Evolutionary conservation across 2,113 vertebrate species (phyloP).

Genomic region (Gasterosteus aculeatus): DNA sequence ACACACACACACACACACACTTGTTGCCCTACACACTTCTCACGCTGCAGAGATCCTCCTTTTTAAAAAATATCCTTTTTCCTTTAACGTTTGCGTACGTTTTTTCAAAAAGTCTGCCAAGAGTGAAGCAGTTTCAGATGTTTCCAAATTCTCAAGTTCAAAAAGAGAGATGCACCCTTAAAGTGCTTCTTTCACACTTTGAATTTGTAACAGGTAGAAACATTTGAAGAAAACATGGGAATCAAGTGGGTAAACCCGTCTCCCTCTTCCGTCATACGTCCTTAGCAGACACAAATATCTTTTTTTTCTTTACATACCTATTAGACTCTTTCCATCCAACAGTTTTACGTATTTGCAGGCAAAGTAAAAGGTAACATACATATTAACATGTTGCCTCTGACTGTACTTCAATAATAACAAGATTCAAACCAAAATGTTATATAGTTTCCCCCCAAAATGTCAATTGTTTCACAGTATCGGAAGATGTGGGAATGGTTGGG

Average conservation of each 20-base stretch:
- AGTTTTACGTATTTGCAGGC: too few relatives aligned
- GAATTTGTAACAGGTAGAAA: not conserved
- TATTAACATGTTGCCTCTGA: not conserved
- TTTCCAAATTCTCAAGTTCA: conserved; percentile 14
- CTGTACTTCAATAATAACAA: not conserved
- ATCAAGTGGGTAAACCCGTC: not conserved
- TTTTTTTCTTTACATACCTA: not conserved
- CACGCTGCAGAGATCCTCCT: conserved; percentile 12
- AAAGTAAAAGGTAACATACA: not conserved
- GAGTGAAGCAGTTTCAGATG: conserved; percentile 25
- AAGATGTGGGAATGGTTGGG: not conserved
- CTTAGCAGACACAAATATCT: not conserved
- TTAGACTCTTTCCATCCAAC: not conserved
- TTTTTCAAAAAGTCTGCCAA: conserved; percentile 33
- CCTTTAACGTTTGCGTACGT: conserved; percentile 26
- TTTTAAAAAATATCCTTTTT: conserved; percentile 24
- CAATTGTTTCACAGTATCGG: not conserved
- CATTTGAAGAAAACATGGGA: not conserved
- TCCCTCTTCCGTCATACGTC: not conserved
- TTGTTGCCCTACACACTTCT: conserved; percentile 19
- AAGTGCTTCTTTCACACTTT: conserved; percentile 2
- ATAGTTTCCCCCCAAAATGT: too few relatives aligned
- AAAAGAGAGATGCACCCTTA: conserved; percentile 3
- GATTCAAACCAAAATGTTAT: not conserved
- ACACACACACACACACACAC: conserved; percentile 13